Evolutionary conservation across 2,797 vertebrate genomes (phyloP).

Genomic region (Furcifer pardalis): DNA sequence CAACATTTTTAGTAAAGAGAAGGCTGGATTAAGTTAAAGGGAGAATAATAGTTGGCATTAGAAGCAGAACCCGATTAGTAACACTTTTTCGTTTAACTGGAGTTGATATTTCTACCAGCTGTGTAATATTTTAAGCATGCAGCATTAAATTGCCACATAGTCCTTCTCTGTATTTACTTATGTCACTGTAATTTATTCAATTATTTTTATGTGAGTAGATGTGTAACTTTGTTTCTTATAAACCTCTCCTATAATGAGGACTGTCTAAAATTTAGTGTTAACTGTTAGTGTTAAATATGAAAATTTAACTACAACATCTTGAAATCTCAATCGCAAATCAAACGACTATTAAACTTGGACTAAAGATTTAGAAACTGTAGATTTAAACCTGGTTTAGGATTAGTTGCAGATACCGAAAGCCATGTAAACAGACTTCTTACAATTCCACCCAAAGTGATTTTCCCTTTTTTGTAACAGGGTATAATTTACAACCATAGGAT

Average conservation of each 20-base stretch:
- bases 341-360: no score
- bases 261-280: background rate
- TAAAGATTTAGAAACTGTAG: background rate
- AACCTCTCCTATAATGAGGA: background rate
- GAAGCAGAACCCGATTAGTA: background rate
- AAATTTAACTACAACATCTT: background rate
- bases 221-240: background rate
- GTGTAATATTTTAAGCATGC: constrained; percentile 5
- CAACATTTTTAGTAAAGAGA: background rate
- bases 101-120: background rate
- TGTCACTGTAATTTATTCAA: background rate
- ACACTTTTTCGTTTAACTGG: background rate
- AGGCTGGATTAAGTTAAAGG: background rate
- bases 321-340: background rate
- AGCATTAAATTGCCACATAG: constrained; percentile 14
- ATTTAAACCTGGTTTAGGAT: background rate
- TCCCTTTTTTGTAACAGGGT: no score
- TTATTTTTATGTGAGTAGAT: background rate
- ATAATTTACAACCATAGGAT: background rate
- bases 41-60: background rate
- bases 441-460: no score
- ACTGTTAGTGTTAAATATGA: background rate
- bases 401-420: background rate
- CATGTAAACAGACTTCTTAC: no score
- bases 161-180: background rate